Conservation (phyloP, 2,797 vertebrate species). For the Triplophysa bombifrons region DNA sequence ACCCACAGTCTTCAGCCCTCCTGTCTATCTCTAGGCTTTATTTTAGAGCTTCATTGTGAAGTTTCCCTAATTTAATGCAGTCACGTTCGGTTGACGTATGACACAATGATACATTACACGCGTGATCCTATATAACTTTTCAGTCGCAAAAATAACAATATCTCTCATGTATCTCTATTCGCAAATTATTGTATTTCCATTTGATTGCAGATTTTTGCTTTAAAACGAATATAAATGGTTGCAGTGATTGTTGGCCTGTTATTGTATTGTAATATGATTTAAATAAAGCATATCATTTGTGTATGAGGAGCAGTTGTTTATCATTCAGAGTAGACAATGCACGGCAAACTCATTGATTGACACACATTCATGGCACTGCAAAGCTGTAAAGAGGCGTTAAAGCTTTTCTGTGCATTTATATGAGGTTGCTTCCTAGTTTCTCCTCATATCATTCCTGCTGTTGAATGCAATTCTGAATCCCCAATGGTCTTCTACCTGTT, state of each 20-base stretch:
- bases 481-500: not conserved
- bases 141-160: not conserved
- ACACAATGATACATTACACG: not conserved
- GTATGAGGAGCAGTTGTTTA: conserved; percentile 48
- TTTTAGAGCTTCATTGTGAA: conserved; percentile 9
- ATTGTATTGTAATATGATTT: conserved; percentile 48
- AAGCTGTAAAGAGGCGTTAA: conserved; percentile 36
- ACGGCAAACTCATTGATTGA: conserved; percentile 56
- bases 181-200: not conserved
- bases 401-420: conserved; percentile 42
- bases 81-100: conserved; percentile 53
- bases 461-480: not conserved
- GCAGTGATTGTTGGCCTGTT: conserved; percentile 5
- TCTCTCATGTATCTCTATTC: not conserved
- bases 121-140: conserved; percentile 9
- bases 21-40: not conserved
- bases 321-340: conserved; percentile 39
- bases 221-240: not conserved
- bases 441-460: not conserved
- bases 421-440: conserved; percentile 5
- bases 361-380: conserved; percentile 49
- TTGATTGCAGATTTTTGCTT: not conserved
- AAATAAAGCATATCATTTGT: conserved; percentile 38
- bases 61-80: conserved; percentile 19
- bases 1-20: not conserved